Base-by-base conservation (phyloP, 2,888 invertebrate species). In the Calameuta filiformis region DNA sequence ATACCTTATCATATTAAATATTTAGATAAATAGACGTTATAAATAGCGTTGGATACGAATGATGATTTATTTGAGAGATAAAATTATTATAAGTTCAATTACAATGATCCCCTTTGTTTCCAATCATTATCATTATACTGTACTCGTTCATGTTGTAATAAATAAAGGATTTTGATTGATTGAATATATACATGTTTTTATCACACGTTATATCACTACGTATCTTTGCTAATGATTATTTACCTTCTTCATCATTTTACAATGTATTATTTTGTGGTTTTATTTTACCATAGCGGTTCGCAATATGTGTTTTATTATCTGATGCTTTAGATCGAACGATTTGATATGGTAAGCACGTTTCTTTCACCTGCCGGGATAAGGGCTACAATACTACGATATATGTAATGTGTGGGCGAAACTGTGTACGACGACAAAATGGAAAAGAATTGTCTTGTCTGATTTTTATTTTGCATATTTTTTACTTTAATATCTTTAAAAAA, bases 341-440 rank as follows among this genome's bases (percentile, higher is more conserved):
- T 87, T 81, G 77, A 85, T 84, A 89, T 88, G 82, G 79, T 77
- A 35, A 79, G 84, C 89, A 89, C 89, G 89, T 87, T 80, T 78
- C 79, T 78, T 80, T 84, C 84, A 86, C 83, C 85, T 87, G 84
- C 81, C 81, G 80, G 83, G 80, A 89, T 88, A 85, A 88, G 88
- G 87, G 86, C 83, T 79, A 79, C 69, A 68, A 68, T 73, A 78
- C 75, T 23, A 23, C 75, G 78, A 81, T 81, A 80, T 79, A 82
- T 82, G 81, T 84, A 79, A 73, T 73, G 73, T 73, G 74, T 80
- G 71, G 68, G 73, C 76, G 73, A 81, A 81, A 82, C 81, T 9
- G 23, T 56, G 56, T 73, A 75, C 79, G 69, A 73, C 75, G 33
- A 79, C 69, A 6, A 37, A 68, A 71, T 15, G 85, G 33, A 79